Conservation (phyloP, 2,888 invertebrate species). For the Halictus ligatus region DNA sequence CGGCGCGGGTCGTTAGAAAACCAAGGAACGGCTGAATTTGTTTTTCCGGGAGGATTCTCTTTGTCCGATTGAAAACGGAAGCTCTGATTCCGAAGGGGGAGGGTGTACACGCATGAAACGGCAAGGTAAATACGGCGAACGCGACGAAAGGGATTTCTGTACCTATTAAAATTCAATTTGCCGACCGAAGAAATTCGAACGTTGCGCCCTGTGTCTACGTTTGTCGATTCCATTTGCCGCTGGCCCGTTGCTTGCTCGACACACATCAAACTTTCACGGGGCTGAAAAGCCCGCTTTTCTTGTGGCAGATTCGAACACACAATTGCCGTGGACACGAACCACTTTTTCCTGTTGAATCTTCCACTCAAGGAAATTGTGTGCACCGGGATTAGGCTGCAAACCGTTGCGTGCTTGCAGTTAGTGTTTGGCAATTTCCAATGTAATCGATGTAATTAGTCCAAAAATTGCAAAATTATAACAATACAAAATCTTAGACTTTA, state of each 20-base stretch:
- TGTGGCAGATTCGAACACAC: background rate
- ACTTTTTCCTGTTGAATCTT: background rate
- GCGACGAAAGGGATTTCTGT: background rate
- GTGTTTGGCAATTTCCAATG: too few relatives aligned
- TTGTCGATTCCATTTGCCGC: background rate
- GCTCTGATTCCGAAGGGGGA: slow-evolving; percentile 1
- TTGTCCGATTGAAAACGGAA: slow-evolving; percentile 43
- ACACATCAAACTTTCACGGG: background rate
- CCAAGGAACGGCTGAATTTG: slow-evolving; percentile 43
- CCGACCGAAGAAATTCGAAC: background rate
- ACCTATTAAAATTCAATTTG: slow-evolving; percentile 12
- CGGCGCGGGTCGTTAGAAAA: slow-evolving; percentile 44
- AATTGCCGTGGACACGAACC: background rate
- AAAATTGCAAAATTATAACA: too few relatives aligned
- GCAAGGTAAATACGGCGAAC: background rate
- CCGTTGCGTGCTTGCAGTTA: background rate
- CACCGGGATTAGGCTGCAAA: background rate
- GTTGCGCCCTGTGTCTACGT: background rate
- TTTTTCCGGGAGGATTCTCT: slow-evolving; percentile 36
- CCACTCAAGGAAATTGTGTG: background rate
- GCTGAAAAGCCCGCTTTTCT: background rate
- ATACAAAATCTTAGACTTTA: too few relatives aligned
- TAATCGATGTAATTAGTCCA: too few relatives aligned
- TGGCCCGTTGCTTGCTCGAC: background rate
- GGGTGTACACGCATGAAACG: slow-evolving; percentile 1